Conservation (phyloP, 2,888 invertebrate genomes). For the Lamproptera curius region DNA sequence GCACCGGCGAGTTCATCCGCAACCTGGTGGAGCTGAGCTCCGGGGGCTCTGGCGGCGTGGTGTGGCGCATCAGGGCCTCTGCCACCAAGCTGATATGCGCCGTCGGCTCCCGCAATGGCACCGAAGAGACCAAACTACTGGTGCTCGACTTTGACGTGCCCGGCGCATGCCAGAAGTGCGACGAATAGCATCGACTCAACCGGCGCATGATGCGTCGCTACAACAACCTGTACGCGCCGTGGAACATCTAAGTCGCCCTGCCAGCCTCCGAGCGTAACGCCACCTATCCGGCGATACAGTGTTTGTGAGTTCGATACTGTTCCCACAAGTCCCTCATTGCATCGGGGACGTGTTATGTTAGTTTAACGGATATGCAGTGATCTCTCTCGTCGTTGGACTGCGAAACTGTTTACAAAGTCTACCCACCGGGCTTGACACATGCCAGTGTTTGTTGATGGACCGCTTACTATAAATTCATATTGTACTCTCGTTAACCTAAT, state of each 20-base stretch:
- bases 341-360: background rate
- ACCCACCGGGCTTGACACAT: constrained; percentile 31
- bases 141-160: constrained; percentile 98
- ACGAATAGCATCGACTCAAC: constrained; percentile 71
- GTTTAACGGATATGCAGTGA: constrained; percentile 1
- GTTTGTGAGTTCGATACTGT: too few relatives aligned
- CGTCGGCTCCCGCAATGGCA: constrained; percentile 98
- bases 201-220: constrained; percentile 68
- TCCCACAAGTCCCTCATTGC: background rate
- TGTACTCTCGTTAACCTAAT: constrained; percentile 40
- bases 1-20: constrained; percentile 96
- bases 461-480: constrained; percentile 40
- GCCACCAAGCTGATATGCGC: constrained; percentile 98
- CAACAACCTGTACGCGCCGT: constrained; percentile 67
- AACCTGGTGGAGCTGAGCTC: constrained; percentile 96
- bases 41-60: constrained; percentile 98
- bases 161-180: constrained; percentile 80
- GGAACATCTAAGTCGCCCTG: constrained; percentile 49
- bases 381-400: constrained; percentile 25
- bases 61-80: constrained; percentile 97
- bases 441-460: constrained; percentile 26
- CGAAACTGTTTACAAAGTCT: constrained; percentile 29
- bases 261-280: background rate
- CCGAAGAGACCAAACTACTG: constrained; percentile 98
- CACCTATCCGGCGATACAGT: too few relatives aligned